phyloP scores from a whole-genome alignment of 1,140 invertebrate species.

The Cheumatopsyche charites region DNA sequence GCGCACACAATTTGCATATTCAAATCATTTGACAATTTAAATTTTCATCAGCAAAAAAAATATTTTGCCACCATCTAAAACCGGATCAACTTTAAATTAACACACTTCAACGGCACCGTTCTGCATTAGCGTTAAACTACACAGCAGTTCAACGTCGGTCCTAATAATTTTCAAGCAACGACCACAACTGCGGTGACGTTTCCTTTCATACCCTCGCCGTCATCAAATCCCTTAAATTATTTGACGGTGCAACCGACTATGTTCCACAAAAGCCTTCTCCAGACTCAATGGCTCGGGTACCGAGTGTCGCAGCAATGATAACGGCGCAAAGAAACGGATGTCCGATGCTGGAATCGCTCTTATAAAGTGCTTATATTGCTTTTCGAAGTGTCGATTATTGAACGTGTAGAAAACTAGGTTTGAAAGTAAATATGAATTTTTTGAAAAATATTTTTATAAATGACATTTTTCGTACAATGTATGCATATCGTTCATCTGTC shows the following conservation, averaged over 20 bases:
- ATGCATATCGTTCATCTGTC: background rate
- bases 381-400: background rate
- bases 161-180: too few species aligned
- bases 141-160: too few species aligned
- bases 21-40: too few species aligned
- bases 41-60: too few species aligned
- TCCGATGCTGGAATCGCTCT: conserved; percentile 34
- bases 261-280: too few species aligned
- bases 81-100: too few species aligned
- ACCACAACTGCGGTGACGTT: too few species aligned
- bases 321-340: conserved; percentile 40
- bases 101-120: too few species aligned
- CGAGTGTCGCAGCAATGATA: conserved; percentile 39
- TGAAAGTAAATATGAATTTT: background rate
- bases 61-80: too few species aligned
- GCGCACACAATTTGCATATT: too few species aligned
- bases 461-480: background rate
- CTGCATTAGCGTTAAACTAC: too few species aligned
- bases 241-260: background rate
- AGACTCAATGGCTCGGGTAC: background rate
- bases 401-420: background rate
- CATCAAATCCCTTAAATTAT: conserved; percentile 12
- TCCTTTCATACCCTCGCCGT: background rate
- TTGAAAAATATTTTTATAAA: background rate
- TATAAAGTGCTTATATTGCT: conserved; percentile 33